These are phyloP conservation scores for Lithobates pipiens DNA, from an alignment of 2,797 vertebrate species.

Conservation along the genomic window DNA sequence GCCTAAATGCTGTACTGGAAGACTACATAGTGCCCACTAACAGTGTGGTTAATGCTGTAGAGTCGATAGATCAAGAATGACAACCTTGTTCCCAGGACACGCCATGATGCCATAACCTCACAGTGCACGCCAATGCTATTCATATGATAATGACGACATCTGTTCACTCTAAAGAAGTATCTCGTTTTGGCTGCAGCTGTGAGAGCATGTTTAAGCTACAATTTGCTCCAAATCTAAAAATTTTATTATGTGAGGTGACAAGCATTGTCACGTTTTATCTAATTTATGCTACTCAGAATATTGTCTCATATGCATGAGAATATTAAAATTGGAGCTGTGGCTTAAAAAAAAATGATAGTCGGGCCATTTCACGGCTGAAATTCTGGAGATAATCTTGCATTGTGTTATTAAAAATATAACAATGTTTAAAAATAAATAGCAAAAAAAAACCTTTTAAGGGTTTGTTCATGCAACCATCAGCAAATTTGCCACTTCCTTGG, in stretches of 20 bases:
- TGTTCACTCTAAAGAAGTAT: conserved; percentile 43
- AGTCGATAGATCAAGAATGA: conserved; percentile 31
- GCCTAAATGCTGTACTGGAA: neutral
- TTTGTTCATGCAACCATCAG: neutral
- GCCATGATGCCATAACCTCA: conserved; percentile 45
- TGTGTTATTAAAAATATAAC: neutral
- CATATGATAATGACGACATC: conserved; percentile 59
- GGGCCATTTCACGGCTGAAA: neutral
- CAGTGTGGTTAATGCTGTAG: neutral
- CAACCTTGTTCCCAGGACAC: conserved; percentile 26
- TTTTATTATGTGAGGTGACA: conserved; percentile 43
- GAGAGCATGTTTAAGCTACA: conserved; percentile 32
- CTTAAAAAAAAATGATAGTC: neutral
- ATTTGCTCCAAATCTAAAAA: conserved; percentile 39
- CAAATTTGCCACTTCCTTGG: neutral
- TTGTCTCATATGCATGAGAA: conserved; percentile 14
- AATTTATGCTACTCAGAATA: conserved; percentile 17
- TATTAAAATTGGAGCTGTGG: neutral
- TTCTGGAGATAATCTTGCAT: neutral
- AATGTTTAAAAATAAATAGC: neutral
- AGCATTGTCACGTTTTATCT: conserved; percentile 39
- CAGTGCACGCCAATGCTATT: conserved; percentile 44
- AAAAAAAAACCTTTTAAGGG: neutral
- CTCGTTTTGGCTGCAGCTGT: conserved; percentile 47
- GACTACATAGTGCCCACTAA: neutral